Evolutionary conservation across 2,113 vertebrate genomes (phyloP), one percentile per base, ranked within the genome.

Genomic region (Leucopsar rothschildi): DNA sequence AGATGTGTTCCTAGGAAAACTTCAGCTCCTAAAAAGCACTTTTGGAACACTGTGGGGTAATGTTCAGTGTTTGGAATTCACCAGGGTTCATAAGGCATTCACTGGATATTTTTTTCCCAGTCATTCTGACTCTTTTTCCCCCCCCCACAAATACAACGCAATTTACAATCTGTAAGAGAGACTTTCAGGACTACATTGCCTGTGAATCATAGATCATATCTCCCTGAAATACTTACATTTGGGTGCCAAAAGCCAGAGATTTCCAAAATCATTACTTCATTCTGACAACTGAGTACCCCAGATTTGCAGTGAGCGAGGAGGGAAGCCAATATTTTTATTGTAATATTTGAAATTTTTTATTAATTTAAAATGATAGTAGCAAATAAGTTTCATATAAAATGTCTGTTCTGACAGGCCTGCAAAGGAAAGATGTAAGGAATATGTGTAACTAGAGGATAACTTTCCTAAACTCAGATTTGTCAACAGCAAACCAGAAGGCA

Each of bases 401-500:
- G 9, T 42, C 65, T n/a, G 27, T 33, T 50, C 50, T 90, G 85
- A 83, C 71, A 83, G 45, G 55, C 29, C 49, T 72, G 33, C 33
- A 55, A 73, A 93, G 50, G 25, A 80, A 63, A 73, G n/a, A n/a
- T 1, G 5, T 64, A 70, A 80, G 50, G 66, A 87, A 31, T 40
- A 27, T 1, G 0, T 39, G n/a, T 39, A 50, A 82, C 71, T 55
- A 31, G 55, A 82, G 31, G 53, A 85, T 73, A 92, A 82, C 44
- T 82, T 76, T 76, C 61, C 63, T 77, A 82, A 88, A 24, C 70
- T 59, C 55, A 73, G 50, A 73, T 93, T 89, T 95, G 71, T 86
- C 55, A 95, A 59, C 87, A 90, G 49, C 27, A 80, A 95, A 73
- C 35, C 70, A 88, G 83, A 82, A 95, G 61, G 80, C 83, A 92